Evolutionary conservation across 2,113 vertebrate genomes (phyloP).

Genomic region (Sinocyclocheilus maitianheensis): DNA sequence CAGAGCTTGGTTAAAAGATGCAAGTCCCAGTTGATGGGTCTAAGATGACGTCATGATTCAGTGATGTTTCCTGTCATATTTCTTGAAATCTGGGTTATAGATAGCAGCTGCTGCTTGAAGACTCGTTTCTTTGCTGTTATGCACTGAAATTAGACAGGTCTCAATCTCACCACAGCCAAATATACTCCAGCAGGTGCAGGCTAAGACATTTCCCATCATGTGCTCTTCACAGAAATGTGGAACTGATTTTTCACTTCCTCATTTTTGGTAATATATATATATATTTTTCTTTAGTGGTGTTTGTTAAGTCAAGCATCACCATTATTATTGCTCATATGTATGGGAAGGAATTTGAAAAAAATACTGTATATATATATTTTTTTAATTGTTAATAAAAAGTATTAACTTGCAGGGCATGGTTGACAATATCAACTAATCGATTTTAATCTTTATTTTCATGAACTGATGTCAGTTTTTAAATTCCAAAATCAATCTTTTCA

Average conservation of each 20-base stretch:
- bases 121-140: neutral
- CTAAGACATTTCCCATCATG: neutral
- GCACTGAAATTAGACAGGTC: constrained; percentile 10
- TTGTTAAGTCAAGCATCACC: neutral
- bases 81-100: constrained; percentile 26
- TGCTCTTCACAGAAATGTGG: neutral
- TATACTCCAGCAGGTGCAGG: constrained; percentile 22
- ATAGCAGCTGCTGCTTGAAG: constrained; percentile 1
- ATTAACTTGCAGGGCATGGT: too few species aligned
- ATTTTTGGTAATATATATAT: neutral
- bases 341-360: too few species aligned
- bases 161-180: neutral
- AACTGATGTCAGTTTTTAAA: too few species aligned
- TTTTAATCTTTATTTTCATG: too few species aligned
- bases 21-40: too few species aligned
- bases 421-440: too few species aligned
- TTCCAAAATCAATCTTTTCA: too few species aligned
- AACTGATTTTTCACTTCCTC: constrained; percentile 21
- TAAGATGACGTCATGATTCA: neutral
- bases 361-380: too few species aligned
- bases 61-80: neutral
- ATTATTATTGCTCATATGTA: neutral
- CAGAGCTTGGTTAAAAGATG: too few species aligned
- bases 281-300: neutral
- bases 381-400: too few species aligned